Evolutionary conservation across 2,797 vertebrate species (phyloP), one percentile per base, ranked within the genome.

Genomic region (Philypnodon macrostomus): DNA sequence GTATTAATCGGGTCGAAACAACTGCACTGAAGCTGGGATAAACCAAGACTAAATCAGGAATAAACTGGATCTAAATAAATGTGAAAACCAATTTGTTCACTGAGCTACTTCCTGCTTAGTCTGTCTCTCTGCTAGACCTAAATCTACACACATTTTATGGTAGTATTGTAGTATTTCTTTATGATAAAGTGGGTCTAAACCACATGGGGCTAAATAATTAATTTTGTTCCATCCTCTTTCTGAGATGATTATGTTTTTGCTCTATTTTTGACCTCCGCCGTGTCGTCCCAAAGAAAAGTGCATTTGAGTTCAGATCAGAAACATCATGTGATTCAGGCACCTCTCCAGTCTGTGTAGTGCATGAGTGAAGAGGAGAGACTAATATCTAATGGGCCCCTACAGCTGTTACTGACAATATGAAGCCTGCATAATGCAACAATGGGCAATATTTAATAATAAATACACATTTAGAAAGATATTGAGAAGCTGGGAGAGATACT

Each of bases 371-470:
- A 70, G 65, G 58, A 73, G 58, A 73, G 53, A 68, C 63, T 53
- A 57, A 79, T 81, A 73, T 78, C 44, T 73, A 69, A 78, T 82
- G 77, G 63, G 66, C 48, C 64, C 77, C 75, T 56, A 33, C 53
- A 79, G 77, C 67, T 36, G 62, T 64, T 64, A 63, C 29, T 39
- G 40, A 80, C 68, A 76, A 70, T 68, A 73, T 73, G 46, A 27
- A 66, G 42, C 45, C 24, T 2, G 26, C 45, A 30, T 77, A 68
- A 79, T 65, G 52, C 53, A 67, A 33, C 64, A 58, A 69, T 49
- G 32, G 32, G 55, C 47, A 52, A 64, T 70, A 73, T 73, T 74
- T 67, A 70, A 70, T 58, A 65, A 67, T 61, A 54, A 38, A 50
- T 12, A 16, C 13, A 15, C 38, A 33, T 44, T 40, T 39, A 24